A percentile compares a stretch with the other conserved stretches of the same genome.
These are phyloP conservation scores for Hydrozoanthus gracilis DNA, from an alignment of 92 coral and sea anemone genomes.

Conservation along the genomic window DNA sequence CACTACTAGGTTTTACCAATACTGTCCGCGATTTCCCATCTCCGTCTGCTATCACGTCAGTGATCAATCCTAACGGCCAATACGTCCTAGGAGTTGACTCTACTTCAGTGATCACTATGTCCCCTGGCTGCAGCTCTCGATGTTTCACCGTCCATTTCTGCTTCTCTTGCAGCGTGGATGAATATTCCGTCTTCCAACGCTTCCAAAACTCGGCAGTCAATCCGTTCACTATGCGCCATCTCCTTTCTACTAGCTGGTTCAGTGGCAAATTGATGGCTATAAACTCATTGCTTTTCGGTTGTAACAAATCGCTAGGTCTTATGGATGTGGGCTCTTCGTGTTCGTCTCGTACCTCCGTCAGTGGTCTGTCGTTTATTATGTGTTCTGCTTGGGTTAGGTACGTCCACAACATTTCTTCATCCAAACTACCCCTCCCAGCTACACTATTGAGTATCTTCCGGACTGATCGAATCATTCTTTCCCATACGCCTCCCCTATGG, in stretches of 20 bases:
- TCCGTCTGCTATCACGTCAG: conserved; percentile 19
- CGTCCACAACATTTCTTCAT: neutral
- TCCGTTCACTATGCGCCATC: neutral
- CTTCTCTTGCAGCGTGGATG: conserved; percentile 31
- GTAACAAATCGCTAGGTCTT: neutral
- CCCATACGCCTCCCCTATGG: conserved; percentile 1
- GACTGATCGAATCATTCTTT: neutral
- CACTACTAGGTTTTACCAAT: neutral
- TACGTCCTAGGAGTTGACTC: conserved; percentile 33
- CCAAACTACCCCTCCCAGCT: neutral
- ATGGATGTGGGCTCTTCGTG: neutral
- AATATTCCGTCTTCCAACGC: conserved; percentile 38
- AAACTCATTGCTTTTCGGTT: neutral
- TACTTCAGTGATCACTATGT: conserved; percentile 35
- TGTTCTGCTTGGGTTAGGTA: neutral
- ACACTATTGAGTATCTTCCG: neutral
- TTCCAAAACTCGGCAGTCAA: neutral
- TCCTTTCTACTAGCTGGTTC: neutral
- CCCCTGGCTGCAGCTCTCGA: conserved; percentile 9
- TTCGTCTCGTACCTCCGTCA: neutral
- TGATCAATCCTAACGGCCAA: conserved; percentile 35
- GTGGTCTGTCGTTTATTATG: neutral
- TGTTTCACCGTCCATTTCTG: conserved; percentile 33
- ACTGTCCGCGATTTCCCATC: conserved; percentile 30
- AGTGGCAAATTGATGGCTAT: neutral